Evolutionary conservation across 2,888 invertebrate genomes (phyloP), one percentile per base, ranked within the genome.

Genomic region (Sinotaia quadrata): DNA sequence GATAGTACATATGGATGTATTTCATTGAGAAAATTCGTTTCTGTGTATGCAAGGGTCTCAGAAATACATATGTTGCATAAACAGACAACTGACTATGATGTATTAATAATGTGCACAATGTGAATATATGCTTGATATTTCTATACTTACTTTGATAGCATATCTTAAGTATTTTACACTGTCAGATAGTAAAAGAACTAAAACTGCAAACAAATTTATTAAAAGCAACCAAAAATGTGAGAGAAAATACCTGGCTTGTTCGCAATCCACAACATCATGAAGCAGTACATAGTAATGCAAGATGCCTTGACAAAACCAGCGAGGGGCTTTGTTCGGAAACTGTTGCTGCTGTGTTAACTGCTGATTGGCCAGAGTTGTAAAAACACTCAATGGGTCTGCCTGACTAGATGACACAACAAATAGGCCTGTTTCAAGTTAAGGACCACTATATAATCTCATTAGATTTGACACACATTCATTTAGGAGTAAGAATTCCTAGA

Each of bases 221-320:
- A n/a, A n/a, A n/a, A n/a, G n/a, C n/a, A n/a, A n/a, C n/a, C n/a
- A n/a, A n/a, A n/a, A n/a, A n/a, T n/a, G n/a, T n/a, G n/a, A n/a
- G n/a, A n/a, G n/a, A n/a, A n/a, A n/a, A 47, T 90, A 95, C 94
- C 92, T 93, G 69, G 92, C 91, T 81, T 92, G 91, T 81, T 95
- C 91, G 54, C 92, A 92, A 63, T 86, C 86, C 18, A 81, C 74
- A 58, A 92, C 92, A 89, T 97, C 98, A 89, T 97, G 95, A 65
- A 98, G 84, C 59, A 98, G 91, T 61, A 98, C 92, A 89, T 95
- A 97, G 87, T 95, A 95, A 85, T 84, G 83, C 66, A 97, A 90
- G 33, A 95, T 92, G 84, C 94, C 93, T 36, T 92, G 91, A 73
- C 91, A 89, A 79, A 90, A 89, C 91, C 90, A 91, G 71, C 86